Evolutionary conservation across 1,140 invertebrate species (phyloP), one percentile per base, ranked within the genome.

Genomic region (Planococcus citri): DNA sequence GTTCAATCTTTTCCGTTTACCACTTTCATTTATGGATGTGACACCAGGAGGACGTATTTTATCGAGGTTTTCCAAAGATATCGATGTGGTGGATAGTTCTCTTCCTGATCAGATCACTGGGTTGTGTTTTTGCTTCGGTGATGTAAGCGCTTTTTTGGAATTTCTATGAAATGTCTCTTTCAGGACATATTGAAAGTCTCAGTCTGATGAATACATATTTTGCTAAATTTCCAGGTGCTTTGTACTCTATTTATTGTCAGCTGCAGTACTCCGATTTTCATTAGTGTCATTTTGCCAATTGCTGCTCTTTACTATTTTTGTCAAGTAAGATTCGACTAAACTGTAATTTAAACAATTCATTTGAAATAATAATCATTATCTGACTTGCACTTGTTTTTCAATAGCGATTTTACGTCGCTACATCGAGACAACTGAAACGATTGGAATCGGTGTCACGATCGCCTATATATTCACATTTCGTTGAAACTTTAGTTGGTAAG

Each of bases 381-480:
- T n/a, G n/a, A n/a, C n/a, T n/a, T n/a, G n/a, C n/a, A n/a, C 17
- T 4, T 58, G n/a, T 4, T 4, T 22, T 4, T 20, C 17, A 4
- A 21, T 87, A 97, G 85, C 86, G 92, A 73, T 95, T 97, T 81
- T 98, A 98, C 78, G 92, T 98, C 61, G 83, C 87, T 0, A 92
- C 95, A 0, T 97, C 95, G 1, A 80, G 96, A 25, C 96, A 99
- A 77, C 78, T 99, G 70, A 98, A 97, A 82, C 84, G 97, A 58
- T 77, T 99, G 27, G 95, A 98, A 78, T 98, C 95, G 0, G 88
- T 97, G 0, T 94, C 92, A n/a, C 84, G 95, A 67, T 98, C 95
- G 9, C 96, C 97, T 0, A 97, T 99, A 75, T 98, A 97, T 80
- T 96, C 95, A 4, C 95, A 98, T 81, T 98, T 98, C 78, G 91